Base-by-base conservation (phyloP, 30 jellyfish, hydroid and myxozoan species). In the Hydractinia echinata region DNA sequence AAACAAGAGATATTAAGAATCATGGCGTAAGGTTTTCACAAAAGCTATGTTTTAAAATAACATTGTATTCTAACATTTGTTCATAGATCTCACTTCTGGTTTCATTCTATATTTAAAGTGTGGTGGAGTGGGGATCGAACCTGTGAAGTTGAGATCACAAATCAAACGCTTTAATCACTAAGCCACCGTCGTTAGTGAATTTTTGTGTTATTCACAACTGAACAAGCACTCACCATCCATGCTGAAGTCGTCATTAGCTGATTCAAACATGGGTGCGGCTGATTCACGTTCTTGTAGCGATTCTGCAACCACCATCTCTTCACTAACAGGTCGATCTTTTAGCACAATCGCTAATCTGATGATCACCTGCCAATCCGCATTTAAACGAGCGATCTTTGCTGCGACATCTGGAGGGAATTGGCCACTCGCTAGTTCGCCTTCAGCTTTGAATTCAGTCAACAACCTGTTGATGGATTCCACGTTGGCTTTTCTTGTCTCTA, bases 391-490 rank as follows among this genome's bases (percentile, higher is more conserved):
- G 55, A 93, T 87, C 81, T 93, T 93, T 30, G 87, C 99, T 14
- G 95, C 95, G 56, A 93, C 96, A 18, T 87, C 99, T 76, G 84
- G 85, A n/a, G 99, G 99, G 74, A 93, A 93, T 4, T 86, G 72
- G 53, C 96, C 86, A 51, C 96, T 79, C 18, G 96, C 82, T 49
- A 88, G 77, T 76, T 87, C 96, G 55, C 96, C 96, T 53, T 92
- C 96, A 53, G 94, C 94, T 56, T 93, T 89, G 88, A 87, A 86
- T 68, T 93, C 99, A 13, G 76, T 67, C 56, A 93, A 76, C 30
- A 87, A 74, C 53, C 81, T 54, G 76, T 93, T 93, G 82, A 93
- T 93, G 4, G 99, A 89, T 21, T 87, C 95, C 9, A 93, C 96
- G 74, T 93, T 93, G 68, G 89, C 56, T 66, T 93, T 87, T 76